Conservation (phyloP, 2,888 invertebrate genomes). For the Ornithoptera alexandrae region DNA sequence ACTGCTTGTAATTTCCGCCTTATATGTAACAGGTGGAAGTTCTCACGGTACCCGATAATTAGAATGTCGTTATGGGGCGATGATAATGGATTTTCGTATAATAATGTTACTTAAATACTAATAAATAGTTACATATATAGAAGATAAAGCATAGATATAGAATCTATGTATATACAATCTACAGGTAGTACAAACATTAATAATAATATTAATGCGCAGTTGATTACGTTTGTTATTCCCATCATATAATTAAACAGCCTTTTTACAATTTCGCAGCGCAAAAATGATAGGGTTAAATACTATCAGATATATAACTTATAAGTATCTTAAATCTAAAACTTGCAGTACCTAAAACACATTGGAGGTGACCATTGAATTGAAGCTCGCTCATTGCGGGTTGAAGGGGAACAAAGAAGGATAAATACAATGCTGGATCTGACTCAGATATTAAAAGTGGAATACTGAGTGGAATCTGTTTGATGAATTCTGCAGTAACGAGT, state of each 20-base stretch:
- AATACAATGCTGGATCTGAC: not conserved
- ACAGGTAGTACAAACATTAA: too few species aligned
- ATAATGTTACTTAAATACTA: not conserved
- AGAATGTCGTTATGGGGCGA: not conserved
- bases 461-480: not conserved
- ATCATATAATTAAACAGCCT: not conserved
- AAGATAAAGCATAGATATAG: too few species aligned
- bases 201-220: too few species aligned
- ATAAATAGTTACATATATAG: not conserved
- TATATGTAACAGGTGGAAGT: slow-evolving; percentile 1
- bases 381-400: not conserved
- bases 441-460: slow-evolving; percentile 2
- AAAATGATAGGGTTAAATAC: not conserved
- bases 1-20: slow-evolving; percentile 4
- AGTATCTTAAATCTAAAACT: not conserved
- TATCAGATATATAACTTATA: not conserved
- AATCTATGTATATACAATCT: too few species aligned
- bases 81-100: slow-evolving; percentile 3
- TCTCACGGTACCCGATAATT: slow-evolving; percentile 5
- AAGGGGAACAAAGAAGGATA: slow-evolving; percentile 1
- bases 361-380: not conserved
- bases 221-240: not conserved
- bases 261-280: too few species aligned
- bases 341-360: not conserved
- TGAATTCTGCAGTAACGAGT: not conserved